Base-by-base conservation (phyloP, 2,113 vertebrate genomes). In the Cynopterus brachyotis region DNA sequence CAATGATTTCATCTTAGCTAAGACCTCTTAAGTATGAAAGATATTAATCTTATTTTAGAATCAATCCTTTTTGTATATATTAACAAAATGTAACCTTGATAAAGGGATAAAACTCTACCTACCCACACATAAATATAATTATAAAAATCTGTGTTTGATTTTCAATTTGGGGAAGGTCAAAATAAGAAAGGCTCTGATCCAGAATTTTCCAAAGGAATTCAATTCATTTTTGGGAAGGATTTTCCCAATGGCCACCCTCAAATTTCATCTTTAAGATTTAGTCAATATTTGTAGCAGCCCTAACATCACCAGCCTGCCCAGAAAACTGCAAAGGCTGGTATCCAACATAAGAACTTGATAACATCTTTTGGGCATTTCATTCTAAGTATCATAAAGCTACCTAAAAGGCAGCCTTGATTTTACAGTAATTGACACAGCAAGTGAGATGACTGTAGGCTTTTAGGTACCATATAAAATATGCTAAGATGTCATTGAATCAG, bases 321-420 rank as follows among this genome's bases (percentile, higher is more conserved):
- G 37, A 22, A 10, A 81, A 80, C 28, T 12, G 45, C 42, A 94
- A 53, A 82, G 22, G 15, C 20, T 87, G 13, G 22, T n/a, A 45
- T 47, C 32, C 24, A 70, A 28, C 67, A 92, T 50, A 95, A 78
- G 94, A 22, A 76, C 80, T 24, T 60, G 16, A 3, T 67, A 45
- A 80, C 22, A 80, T 22, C 32, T 64, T 64, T 0, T 60, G 9
- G 9, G 8, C 35, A 40, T 62, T 92, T 57, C 79, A 26, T 83
- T 93, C 64, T 50, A 10, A 59, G 12, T 13, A 80, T 32, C 11
- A 75, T 17, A 85, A 85, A 84, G 17, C 62, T 79, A 91, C 17
- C n/a, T 82, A 94, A 88, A 94, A 91, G 45, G n/a, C 64, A 30
- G 40, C 64, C 50, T 82, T 64, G 45, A 92, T 76, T 85, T 92